Evolutionary conservation across 2,888 invertebrate genomes (phyloP), one percentile per base, ranked within the genome.

Genomic region (Drosophila mimetica): DNA sequence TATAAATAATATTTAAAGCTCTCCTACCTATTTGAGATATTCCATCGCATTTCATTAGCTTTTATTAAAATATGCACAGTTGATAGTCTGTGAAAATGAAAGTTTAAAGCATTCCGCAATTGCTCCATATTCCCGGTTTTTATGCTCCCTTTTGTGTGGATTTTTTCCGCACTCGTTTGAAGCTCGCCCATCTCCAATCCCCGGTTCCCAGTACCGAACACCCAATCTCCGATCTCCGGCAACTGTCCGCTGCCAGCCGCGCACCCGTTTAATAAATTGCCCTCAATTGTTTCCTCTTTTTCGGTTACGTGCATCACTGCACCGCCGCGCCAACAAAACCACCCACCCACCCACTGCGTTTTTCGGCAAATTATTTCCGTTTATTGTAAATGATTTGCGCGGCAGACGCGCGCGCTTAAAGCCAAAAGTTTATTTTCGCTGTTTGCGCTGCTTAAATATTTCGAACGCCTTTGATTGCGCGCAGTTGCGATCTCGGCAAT

Each of bases 231-330:
- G 13, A 22, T 22, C 42, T 41, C 65, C 30, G 16, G 7, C 30
- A 16, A 65, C 46, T 67, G 58, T 50, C 58, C 34, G 44, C 20
- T 67, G 47, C 54, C 37, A 51, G 51, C 42, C 51, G 51, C 9
- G 64, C 51, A 44, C 47, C 47, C 64, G 36, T 65, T 65, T 65
- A 65, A 65, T 65, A 65, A 65, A 65, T 65, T 64, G 64, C 64
- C 60, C 41, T 14, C 44, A 65, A 66, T 67, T 69, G 69, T 55
- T 69, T 46, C 44, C 51, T 52, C 51, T 51, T 51, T 67, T 65
- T 52, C 18, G 52, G 65, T 61, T 61, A 28, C 28, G 61, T 61
- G 60, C 60, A 61, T 61, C 60, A 65, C 18, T 65, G 65, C 61
- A 39, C 20, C 34, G 36, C 66, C 37, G n/a, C 36, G 6, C 52